Conservation (phyloP, 2,113 vertebrate species). For the Polyodon spathula region DNA sequence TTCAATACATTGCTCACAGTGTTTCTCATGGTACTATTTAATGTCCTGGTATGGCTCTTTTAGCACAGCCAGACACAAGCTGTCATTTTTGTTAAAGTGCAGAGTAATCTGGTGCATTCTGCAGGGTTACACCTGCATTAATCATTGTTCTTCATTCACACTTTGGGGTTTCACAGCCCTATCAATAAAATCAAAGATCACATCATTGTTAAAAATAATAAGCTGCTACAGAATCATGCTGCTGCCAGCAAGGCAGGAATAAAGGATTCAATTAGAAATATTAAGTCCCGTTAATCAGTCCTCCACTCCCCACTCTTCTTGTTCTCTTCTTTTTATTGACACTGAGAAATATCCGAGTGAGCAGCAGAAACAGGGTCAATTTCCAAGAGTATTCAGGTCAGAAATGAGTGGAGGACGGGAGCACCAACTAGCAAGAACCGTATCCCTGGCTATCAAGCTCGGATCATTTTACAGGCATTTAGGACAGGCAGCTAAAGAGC, state of each 20-base stretch:
- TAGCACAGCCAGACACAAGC: slow-evolving; percentile 20
- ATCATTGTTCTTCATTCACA: slow-evolving; percentile 72
- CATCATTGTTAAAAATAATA: slow-evolving; percentile 84
- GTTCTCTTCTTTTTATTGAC: slow-evolving; percentile 60
- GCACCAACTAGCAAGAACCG: no score
- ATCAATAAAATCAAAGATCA: slow-evolving; percentile 57
- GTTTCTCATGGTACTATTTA: slow-evolving; percentile 1
- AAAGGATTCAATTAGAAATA: slow-evolving; percentile 81
- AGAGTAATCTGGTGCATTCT: slow-evolving; percentile 32
- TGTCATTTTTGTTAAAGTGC: slow-evolving; percentile 32
- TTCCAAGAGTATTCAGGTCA: no score
- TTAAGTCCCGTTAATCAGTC: slow-evolving; percentile 87
- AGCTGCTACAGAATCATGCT: slow-evolving; percentile 70
- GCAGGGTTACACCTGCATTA: slow-evolving; percentile 73
- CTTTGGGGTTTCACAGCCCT: slow-evolving; percentile 37
- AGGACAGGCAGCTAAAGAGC: no score
- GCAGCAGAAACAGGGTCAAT: no score
- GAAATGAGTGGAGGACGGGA: no score
- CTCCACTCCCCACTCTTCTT: slow-evolving; percentile 64
- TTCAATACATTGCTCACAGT: no score
- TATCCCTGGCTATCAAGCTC: no score
- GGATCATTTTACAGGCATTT: no score
- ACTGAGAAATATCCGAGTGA: slow-evolving; percentile 42
- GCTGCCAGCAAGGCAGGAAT: slow-evolving; percentile 65
- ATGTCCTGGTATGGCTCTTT: slow-evolving; percentile 27